Evolutionary conservation across 1,140 invertebrate genomes (phyloP), one percentile per base, ranked within the genome.

Genomic region (Pogonognathellus flavescens): DNA sequence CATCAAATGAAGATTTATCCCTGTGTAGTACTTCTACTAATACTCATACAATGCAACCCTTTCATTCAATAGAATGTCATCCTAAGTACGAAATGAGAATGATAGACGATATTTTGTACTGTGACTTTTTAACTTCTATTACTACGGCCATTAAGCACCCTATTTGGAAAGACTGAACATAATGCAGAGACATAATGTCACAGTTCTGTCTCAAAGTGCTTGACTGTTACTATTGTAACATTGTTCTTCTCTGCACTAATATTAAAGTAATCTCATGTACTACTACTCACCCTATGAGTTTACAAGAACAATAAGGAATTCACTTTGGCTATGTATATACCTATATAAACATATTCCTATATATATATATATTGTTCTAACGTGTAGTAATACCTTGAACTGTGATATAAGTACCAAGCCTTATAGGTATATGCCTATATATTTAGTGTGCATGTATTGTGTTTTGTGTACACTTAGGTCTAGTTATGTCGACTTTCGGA

Each of bases 131-230:
- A 66, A 66, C 25, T 66, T 25, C 62, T 25, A 66, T 66, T 66
- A 66, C 62, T 25, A 66, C 31, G 31, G 31, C 22, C 62, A 66
- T 66, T 66, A 66, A 25, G 62, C 62, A 66, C 20, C 20, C 62
- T 25, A 66, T 66, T 66, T 66, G 25, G 20, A 10, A 66, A 13
- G 62, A 66, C 18, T 7, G 25, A 25, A 25, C 22, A 66, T 66
- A 66, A 66, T 25, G 62, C 20, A 25, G 62, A 66, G 14, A 66
- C 20, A 66, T 66, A 66, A 66, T 66, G 62, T 60, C 22, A 41
- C 31, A 5, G 16, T 18, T 8, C 16, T 20, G 59, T 66, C 62
- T 66, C 62, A 11, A 41, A 41, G 31, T 41, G 31, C 31, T 41
- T 41, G 6, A 41, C 31, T 41, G 31, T 41, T 41, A 41, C 31